Base-by-base conservation (phyloP, 2,113 vertebrate species). In the Salminus brasiliensis region DNA sequence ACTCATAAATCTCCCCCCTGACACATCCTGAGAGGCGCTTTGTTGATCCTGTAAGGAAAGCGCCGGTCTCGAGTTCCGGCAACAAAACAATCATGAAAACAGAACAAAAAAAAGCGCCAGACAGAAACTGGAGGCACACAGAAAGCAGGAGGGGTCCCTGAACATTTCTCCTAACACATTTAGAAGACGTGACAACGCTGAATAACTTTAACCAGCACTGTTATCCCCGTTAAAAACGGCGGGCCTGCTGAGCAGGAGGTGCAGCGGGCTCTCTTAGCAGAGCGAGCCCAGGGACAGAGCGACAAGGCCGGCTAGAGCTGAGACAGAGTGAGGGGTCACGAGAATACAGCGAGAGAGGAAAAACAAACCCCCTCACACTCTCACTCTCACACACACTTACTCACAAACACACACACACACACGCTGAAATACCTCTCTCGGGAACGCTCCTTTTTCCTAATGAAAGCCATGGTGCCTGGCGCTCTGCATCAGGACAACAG, bases 361-460 rank as follows among this genome's bases (percentile, higher is more conserved):
- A 21, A 16, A 34, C 2, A 41, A n/a, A n/a, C n/a, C n/a, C n/a
- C n/a, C 1, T n/a, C n/a, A n/a, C n/a, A n/a, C n/a, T n/a, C n/a
- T n/a, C n/a, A n/a, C n/a, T n/a, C n/a, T 11, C 41, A 45, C 2
- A 45, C 43, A 13, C 43, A 15, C 12, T 45, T n/a, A n/a, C 1
- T n/a, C n/a, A n/a, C n/a, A n/a, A n/a, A n/a, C n/a, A n/a, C n/a
- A n/a, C n/a, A n/a, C n/a, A 5, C 41, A 45, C 2, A 45, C 43
- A 13, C 43, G 6, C 12, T 45, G 43, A 45, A 15, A 15, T 45
- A 85, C 84, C 84, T 78, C 76, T 85, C 84, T 81, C 83, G 83
- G 16, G 23, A 74, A 2, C 79, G 81, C 41, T 78, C 65, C 67
- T 83, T 83, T 66, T 57, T 83, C 53, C 78, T 53, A 16, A 85